Percentiles rank a stretch among this genome's conserved stretches.
Conservation (phyloP, 2,888 invertebrate genomes). For the Meiosimyza platycephala region DNA sequence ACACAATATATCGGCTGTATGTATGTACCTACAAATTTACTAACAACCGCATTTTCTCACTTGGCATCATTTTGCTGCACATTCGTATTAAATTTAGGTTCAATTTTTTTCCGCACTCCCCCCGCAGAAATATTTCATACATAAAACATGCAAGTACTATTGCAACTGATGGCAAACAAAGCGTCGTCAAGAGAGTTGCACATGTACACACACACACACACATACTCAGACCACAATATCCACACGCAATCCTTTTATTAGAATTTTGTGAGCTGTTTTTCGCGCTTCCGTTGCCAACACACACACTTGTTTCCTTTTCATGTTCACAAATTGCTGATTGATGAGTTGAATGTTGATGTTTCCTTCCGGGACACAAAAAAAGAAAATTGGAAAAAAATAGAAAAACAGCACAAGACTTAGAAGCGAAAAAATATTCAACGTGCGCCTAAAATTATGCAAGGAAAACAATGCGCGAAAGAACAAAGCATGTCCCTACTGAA, state of each 20-base stretch:
- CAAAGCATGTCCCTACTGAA: too few relatives aligned
- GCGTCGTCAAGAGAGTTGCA: neutral
- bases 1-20: too few relatives aligned
- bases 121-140: neutral
- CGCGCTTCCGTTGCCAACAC: slow-evolving; percentile 22
- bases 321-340: slow-evolving; percentile 36
- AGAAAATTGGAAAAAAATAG: neutral
- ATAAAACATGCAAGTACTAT: neutral
- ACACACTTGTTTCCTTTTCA: slow-evolving; percentile 23
- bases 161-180: neutral
- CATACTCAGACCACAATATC: neutral
- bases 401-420: neutral
- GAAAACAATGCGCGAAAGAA: neutral
- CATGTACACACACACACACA: neutral
- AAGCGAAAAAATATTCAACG: neutral
- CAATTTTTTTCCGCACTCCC: too few relatives aligned
- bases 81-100: too few relatives aligned
- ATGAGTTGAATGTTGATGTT: slow-evolving; percentile 36
- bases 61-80: too few relatives aligned
- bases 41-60: too few relatives aligned
- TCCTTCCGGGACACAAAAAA: slow-evolving; percentile 25
- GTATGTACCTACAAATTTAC: too few relatives aligned
- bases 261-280: neutral
- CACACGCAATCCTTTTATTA: neutral
- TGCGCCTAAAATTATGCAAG: slow-evolving; percentile 18